Base-by-base conservation (phyloP, 2,888 invertebrate genomes). In the Pegoplata infirma region DNA sequence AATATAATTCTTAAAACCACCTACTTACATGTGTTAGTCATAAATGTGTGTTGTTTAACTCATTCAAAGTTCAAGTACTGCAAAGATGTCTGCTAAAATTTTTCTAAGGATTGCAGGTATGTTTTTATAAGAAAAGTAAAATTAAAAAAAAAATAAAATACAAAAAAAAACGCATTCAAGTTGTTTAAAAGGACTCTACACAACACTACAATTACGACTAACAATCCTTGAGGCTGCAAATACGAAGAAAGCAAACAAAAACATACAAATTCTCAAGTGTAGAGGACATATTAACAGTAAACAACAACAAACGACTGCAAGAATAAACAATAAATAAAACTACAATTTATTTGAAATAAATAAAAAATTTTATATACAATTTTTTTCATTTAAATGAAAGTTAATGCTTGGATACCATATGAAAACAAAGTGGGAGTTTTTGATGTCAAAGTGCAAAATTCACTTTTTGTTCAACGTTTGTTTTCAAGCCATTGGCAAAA, bases 21-120 rank as follows among this genome's bases (percentile, higher is more conserved):
- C n/a, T n/a, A n/a, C n/a, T n/a, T n/a, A n/a, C n/a, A n/a, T n/a
- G n/a, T n/a, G n/a, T n/a, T n/a, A n/a, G n/a, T n/a, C n/a, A n/a
- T n/a, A n/a, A n/a, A n/a, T 25, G 19, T 2, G 3, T 10, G 55
- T 61, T 75, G 25, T 55, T 66, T 40, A 56, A 56, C 32, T 75
- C 55, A 21, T 40, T 49, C 55, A 75, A 61, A 74, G 75, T 75
- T 75, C 75, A 75, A 75, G 75, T 75, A 47, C 14, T 21, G 40
- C 23, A 16, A 75, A 68, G 47, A 47, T 55, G 75, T 68, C 75
- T 68, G 68, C 16, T 61, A 28, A 19, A 32, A 61, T 51, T 23
- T 23, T 32, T 51, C 2, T 36, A 67, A 68, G 68, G 47, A 75
- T 61, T 75, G 67, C 68, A 68, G 75, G 21, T 36, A 44, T 16